Base-by-base conservation (phyloP, 2,797 vertebrate species). In the Australoheros facetus region DNA sequence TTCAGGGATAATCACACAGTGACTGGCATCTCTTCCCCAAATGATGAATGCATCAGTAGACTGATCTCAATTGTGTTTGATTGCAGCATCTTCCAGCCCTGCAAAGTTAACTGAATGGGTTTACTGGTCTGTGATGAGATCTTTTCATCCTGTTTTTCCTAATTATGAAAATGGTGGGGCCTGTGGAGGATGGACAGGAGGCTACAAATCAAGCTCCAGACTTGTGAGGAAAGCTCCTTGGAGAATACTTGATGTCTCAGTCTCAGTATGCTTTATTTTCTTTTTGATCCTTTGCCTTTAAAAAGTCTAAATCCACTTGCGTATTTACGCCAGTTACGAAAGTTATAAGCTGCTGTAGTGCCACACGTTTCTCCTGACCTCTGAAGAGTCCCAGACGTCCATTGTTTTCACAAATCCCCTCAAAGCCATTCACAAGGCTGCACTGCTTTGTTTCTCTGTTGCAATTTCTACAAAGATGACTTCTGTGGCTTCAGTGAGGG, bases 11-110 rank as follows among this genome's bases (percentile, higher is more conserved):
- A 84, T 87, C 75, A 79, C 71, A 73, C 75, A 13, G 72, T 70
- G 80, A 82, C 64, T 79, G 73, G 71, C 84, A 83, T 80, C 72
- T 77, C 53, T 60, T 73, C 56, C 51, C 26, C 37, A 11, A 64
- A 71, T 74, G 83, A 90, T 88, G 83, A 89, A 91, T 76, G 80
- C 57, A 39, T 57, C 19, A 78, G 62, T 73, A 88, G 86, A 82
- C 39, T 85, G 92, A 92, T 91, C 91, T 86, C 91, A 94, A 95
- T 95, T 94, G 84, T 91, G 76, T 93, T 89, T 89, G 91, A 95
- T 90, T 73, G 80, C 81, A 85, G 81, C 77, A 85, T 92, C 85
- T 81, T 88, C 77, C 85, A 87, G 73, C 87, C 89, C 82, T 88
- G 87, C 85, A 89, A 78, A 92, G 90, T 71, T 57, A 79, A 30